Conservation (phyloP, 1,140 invertebrate species). For the Drosophila micromelanica region DNA sequence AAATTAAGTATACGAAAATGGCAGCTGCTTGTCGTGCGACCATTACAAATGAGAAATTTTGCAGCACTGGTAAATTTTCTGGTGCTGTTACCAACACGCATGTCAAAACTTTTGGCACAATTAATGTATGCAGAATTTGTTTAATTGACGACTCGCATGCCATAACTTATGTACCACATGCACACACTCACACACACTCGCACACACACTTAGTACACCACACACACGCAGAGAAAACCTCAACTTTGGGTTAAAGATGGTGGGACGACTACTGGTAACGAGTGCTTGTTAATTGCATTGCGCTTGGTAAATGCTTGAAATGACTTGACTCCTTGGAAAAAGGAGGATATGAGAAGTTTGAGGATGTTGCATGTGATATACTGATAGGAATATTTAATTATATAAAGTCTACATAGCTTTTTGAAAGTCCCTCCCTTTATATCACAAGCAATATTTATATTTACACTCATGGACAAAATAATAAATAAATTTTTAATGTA, state of each 20-base stretch:
- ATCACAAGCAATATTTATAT: too few species aligned
- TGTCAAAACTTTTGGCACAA: constrained; percentile 65
- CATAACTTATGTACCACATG: constrained; percentile 41
- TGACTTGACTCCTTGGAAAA: not conserved
- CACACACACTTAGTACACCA: not conserved
- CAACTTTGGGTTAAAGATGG: not conserved
- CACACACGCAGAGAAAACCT: not conserved
- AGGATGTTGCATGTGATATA: too few species aligned
- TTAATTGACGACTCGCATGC: constrained; percentile 79
- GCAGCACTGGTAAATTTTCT: constrained; percentile 30
- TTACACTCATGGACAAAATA: too few species aligned
- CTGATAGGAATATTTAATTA: too few species aligned
- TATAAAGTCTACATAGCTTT: too few species aligned
- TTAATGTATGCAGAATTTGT: constrained; percentile 78
- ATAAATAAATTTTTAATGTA: too few species aligned
- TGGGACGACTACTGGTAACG: not conserved
- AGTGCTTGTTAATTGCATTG: constrained; percentile 52
- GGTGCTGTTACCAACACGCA: constrained; percentile 46
- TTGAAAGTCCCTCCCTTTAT: too few species aligned
- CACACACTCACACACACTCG: constrained; percentile 2
- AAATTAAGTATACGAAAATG: constrained; percentile 57
- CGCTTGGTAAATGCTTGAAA: constrained; percentile 12
- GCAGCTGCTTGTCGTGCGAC: constrained; percentile 26
- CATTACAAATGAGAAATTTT: constrained; percentile 50
- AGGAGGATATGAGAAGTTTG: too few species aligned